A percentile compares a stretch with the other conserved stretches of the same genome.
Evolutionary conservation across 1,140 invertebrate genomes (phyloP).

Genomic region (Ostrea edulis): DNA sequence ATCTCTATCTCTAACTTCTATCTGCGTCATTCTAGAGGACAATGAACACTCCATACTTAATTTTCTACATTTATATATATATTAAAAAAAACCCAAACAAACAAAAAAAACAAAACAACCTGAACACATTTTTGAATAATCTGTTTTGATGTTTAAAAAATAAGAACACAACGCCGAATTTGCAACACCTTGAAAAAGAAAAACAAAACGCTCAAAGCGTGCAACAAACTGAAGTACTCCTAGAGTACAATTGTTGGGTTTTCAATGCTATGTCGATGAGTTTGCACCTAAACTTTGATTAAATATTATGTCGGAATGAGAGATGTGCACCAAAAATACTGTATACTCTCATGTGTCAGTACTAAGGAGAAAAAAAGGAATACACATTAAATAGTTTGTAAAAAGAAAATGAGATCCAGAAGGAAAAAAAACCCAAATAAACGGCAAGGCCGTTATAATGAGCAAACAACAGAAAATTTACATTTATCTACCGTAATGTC

Average conservation of each 20-base stretch:
- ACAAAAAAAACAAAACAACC: not conserved
- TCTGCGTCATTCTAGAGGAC: not conserved
- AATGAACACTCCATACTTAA: not conserved
- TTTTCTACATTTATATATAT: too few species aligned
- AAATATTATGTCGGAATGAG: conserved; percentile 14
- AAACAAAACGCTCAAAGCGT: conserved; percentile 1
- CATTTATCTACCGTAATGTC: not conserved
- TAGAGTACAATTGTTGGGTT: not conserved
- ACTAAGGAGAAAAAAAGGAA: conserved; percentile 3
- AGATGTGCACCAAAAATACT: conserved; percentile 19
- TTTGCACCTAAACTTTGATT: conserved; percentile 13
- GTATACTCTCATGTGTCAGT: conserved; percentile 7
- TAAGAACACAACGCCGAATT: not conserved
- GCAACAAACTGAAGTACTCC: not conserved
- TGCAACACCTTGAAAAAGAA: conserved; percentile 11
- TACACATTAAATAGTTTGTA: conserved; percentile 15
- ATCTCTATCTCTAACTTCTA: not conserved
- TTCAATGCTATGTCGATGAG: conserved; percentile 20
- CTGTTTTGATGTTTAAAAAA: not conserved
- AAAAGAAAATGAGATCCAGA: conserved; percentile 30
- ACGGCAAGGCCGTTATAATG: not conserved
- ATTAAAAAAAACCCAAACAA: not conserved
- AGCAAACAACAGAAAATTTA: conserved; percentile 7
- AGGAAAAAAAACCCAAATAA: not conserved
- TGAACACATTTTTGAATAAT: not conserved